Evolutionary conservation across 2,797 vertebrate species (phyloP).

Genomic region (Phylloscopus collybita): DNA sequence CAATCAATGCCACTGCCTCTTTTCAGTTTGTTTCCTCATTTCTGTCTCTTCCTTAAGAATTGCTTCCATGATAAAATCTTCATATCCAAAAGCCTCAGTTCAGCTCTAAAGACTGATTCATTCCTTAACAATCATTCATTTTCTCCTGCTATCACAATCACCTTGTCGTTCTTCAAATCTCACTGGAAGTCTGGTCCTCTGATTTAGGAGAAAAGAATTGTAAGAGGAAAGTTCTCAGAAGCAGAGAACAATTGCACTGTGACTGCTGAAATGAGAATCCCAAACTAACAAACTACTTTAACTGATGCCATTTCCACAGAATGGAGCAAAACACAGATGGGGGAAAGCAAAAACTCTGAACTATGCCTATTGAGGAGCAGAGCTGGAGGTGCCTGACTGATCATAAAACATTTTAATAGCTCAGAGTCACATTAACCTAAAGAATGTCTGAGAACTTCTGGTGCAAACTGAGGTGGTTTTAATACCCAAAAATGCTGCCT

Average conservation of each 20-base stretch:
- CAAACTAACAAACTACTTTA: background rate
- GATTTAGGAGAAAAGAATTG: background rate
- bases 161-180: background rate
- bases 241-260: background rate
- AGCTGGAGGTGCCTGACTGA: background rate
- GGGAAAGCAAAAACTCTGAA: background rate
- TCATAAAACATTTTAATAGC: background rate
- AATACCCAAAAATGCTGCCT: background rate
- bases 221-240: background rate
- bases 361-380: background rate
- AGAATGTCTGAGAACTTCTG: conserved; percentile 21
- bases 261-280: background rate
- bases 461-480: background rate
- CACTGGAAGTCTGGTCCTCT: background rate
- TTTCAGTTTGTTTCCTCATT: background rate
- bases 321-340: background rate
- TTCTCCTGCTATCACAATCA: background rate
- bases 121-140: background rate
- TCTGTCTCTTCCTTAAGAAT: background rate
- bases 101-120: background rate
- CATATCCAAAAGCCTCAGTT: background rate
- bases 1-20: background rate
- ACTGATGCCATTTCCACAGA: background rate
- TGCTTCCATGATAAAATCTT: background rate
- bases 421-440: background rate